Conservation (phyloP, 2,888 invertebrate species). For the Perizoma flavofasciatum region DNA sequence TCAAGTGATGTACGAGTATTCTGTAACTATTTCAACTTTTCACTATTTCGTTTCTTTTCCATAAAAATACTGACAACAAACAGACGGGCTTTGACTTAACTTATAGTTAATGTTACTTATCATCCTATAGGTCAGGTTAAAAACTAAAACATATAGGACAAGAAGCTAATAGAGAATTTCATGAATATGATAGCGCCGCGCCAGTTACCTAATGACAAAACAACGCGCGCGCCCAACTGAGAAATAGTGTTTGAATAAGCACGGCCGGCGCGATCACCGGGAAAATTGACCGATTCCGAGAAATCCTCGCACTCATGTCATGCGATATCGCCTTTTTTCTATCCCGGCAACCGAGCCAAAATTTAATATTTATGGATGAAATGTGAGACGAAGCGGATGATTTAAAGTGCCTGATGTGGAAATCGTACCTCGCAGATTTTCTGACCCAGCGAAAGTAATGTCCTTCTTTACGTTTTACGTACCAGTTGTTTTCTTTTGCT, state of each 20-base stretch:
- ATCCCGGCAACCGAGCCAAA: conserved; percentile 72
- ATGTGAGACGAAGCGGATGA: conserved; percentile 81
- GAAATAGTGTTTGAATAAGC: conserved; percentile 82
- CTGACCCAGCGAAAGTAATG: conserved; percentile 80
- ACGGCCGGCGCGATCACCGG: conserved; percentile 72
- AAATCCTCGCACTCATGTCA: conserved; percentile 77
- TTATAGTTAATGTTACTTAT: no score
- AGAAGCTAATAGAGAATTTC: conserved; percentile 4
- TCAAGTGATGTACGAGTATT: background rate
- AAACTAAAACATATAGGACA: background rate
- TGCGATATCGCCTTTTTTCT: conserved; percentile 76
- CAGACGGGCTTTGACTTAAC: no score
- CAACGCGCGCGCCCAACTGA: conserved; percentile 66
- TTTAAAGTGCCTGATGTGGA: conserved; percentile 82
- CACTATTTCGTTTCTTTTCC: no score
- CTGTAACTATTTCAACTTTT: background rate
- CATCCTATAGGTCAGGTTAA: background rate
- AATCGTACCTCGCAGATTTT: conserved; percentile 81
- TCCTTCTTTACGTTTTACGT: conserved; percentile 79
- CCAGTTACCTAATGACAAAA: conserved; percentile 58
- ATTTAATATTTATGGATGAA: conserved; percentile 84
- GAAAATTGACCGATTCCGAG: conserved; percentile 82
- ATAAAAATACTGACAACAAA: no score
- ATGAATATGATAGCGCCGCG: conserved; percentile 11
- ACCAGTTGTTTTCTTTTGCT: conserved; percentile 77